These are phyloP conservation scores for Trachelus tabidus DNA, from an alignment of 2,888 invertebrate species.

Conservation along the genomic window DNA sequence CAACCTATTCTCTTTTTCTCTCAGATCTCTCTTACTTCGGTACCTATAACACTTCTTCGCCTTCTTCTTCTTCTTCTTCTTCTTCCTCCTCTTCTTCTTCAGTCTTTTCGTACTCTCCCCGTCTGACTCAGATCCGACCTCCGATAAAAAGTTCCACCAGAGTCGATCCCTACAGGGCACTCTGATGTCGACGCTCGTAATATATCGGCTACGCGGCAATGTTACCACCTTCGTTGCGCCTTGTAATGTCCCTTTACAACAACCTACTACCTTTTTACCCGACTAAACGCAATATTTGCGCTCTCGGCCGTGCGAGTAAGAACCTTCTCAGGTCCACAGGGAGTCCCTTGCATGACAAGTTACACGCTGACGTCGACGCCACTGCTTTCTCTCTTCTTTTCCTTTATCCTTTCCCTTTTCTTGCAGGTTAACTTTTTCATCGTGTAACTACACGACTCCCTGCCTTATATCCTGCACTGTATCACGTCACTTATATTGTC, in stretches of 20 bases:
- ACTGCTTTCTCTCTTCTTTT: conserved; percentile 4
- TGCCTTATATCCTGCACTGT: background rate
- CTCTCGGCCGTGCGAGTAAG: conserved; percentile 11
- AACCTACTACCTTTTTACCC: conserved; percentile 34
- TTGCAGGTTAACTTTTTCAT: conserved; percentile 9
- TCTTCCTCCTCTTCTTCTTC: conserved; percentile 16
- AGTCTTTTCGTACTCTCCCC: background rate
- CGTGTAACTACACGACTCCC: background rate
- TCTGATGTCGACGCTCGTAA: conserved; percentile 3
- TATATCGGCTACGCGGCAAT: conserved; percentile 3
- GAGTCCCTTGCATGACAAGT: conserved; percentile 6
- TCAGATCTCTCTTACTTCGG: background rate
- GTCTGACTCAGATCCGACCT: conserved; percentile 6
- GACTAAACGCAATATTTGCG: conserved; percentile 33
- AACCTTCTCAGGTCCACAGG: conserved; percentile 1
- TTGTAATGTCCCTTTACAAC: conserved; percentile 24
- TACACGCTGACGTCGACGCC: background rate
- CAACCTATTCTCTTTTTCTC: conserved; percentile 1
- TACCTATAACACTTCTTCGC: background rate
- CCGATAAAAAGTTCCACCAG: conserved; percentile 4
- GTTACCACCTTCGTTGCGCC: conserved; percentile 8
- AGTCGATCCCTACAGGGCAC: conserved; percentile 7
- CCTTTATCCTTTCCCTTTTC: conserved; percentile 9
- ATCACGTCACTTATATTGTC: background rate
- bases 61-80: conserved; percentile 6